Percentiles rank a stretch among this genome's conserved stretches.
Conservation (phyloP, 2,888 invertebrate genomes). For the Tiphia femorata region DNA sequence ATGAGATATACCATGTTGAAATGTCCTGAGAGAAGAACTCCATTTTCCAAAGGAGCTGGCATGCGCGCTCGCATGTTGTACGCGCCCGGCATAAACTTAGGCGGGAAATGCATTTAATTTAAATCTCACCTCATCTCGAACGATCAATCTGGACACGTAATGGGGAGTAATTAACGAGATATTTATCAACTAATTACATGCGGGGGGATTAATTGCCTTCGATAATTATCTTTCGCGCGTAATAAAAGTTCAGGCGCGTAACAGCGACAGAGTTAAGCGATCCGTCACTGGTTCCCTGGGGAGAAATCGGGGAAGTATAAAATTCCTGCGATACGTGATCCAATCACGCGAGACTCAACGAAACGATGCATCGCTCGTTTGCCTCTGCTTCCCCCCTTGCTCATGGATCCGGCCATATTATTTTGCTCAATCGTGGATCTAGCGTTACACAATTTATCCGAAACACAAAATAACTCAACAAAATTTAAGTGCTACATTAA, state of each 20-base stretch:
- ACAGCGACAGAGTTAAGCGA: slow-evolving; percentile 1
- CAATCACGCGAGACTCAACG: slow-evolving; percentile 7
- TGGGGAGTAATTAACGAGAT: slow-evolving; percentile 47
- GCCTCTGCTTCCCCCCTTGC: too few species aligned
- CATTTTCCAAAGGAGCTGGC: not conserved
- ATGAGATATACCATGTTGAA: too few species aligned
- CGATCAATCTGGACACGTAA: slow-evolving; percentile 46
- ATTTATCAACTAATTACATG: slow-evolving; percentile 60
- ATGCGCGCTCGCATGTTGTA: not conserved
- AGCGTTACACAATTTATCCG: too few species aligned
- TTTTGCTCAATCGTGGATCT: too few species aligned
- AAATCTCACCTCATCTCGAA: slow-evolving; percentile 42
- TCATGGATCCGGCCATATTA: too few species aligned
- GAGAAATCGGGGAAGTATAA: slow-evolving; percentile 13
- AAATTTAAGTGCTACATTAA: too few species aligned
- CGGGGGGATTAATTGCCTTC: slow-evolving; percentile 47
- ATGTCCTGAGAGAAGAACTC: not conserved
- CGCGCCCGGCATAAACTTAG: slow-evolving; percentile 19
- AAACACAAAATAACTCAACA: too few species aligned
- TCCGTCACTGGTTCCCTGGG: not conserved
- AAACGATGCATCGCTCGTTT: slow-evolving; percentile 1
- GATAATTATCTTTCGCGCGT: slow-evolving; percentile 30
- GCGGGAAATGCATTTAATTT: slow-evolving; percentile 45
- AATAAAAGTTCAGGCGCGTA: slow-evolving; percentile 1
- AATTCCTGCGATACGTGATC: slow-evolving; percentile 8